Percentiles rank a stretch among this genome's conserved stretches.
Evolutionary conservation across 2,113 vertebrate genomes (phyloP).

Genomic region (Mesitornis unicolor): DNA sequence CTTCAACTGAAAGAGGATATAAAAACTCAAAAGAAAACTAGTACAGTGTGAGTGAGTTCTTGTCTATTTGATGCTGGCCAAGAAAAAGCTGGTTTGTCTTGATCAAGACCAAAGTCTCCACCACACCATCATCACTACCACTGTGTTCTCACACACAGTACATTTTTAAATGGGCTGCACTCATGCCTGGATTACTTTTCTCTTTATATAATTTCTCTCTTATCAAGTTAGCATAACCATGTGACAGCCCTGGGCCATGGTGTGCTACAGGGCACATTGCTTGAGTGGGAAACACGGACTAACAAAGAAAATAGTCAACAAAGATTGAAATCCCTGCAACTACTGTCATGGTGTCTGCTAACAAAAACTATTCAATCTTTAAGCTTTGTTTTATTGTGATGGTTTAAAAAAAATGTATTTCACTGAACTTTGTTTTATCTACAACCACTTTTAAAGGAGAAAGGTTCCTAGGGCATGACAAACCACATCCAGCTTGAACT

Average conservation of each 20-base stretch:
- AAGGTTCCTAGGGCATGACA: background rate
- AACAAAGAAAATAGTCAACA: background rate
- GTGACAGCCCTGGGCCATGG: background rate
- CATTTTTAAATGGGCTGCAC: background rate
- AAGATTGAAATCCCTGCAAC: background rate
- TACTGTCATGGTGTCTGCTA: background rate
- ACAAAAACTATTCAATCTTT: background rate
- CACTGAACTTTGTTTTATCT: background rate
- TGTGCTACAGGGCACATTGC: background rate
- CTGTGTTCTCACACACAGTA: background rate
- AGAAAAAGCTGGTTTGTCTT: background rate
- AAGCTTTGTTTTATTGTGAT: background rate
- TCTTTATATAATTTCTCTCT: background rate
- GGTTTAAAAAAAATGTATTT: background rate
- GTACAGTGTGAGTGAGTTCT: background rate
- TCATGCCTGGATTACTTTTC: background rate
- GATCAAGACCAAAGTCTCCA: background rate
- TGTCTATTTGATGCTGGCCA: background rate
- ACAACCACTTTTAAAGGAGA: background rate
- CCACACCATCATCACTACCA: too few relatives aligned
- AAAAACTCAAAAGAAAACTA: background rate
- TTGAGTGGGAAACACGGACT: background rate
- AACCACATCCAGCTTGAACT: background rate
- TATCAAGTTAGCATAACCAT: background rate
- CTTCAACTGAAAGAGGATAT: background rate